Conservation (phyloP, 2,113 vertebrate genomes). For the Poecilia latipinna region DNA sequence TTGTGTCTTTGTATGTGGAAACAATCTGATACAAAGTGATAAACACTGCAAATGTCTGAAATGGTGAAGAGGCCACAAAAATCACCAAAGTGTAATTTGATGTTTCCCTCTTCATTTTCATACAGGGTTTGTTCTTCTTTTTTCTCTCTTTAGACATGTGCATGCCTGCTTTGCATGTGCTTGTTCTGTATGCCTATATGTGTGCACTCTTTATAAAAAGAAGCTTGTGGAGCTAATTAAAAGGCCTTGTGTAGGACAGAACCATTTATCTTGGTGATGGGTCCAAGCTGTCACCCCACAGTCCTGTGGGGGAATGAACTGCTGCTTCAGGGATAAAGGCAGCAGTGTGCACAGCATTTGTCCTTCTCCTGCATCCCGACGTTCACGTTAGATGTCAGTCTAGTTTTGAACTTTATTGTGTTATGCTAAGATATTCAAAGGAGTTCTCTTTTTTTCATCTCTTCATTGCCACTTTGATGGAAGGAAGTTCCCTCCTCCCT, state of each 20-base stretch:
- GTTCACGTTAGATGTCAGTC: constrained; percentile 21
- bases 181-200: constrained; percentile 4
- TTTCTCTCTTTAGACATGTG: constrained; percentile 29
- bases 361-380: constrained; percentile 14
- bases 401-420: constrained; percentile 20
- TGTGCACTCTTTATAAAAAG: constrained; percentile 62
- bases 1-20: not conserved
- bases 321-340: constrained; percentile 39
- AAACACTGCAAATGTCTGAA: not conserved
- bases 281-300: constrained; percentile 70
- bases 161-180: not conserved
- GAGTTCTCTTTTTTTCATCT: constrained; percentile 23
- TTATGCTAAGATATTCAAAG: constrained; percentile 42
- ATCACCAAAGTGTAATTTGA: constrained; percentile 16
- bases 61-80: not conserved
- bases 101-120: constrained; percentile 4
- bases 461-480: constrained; percentile 1
- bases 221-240: constrained; percentile 78
- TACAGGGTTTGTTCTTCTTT: constrained; percentile 22
- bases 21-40: not conserved
- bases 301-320: constrained; percentile 67
- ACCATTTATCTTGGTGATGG: constrained; percentile 78
- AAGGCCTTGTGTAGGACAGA: constrained; percentile 74
- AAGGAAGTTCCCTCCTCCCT: constrained; percentile 33
- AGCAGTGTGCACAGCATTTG: constrained; percentile 20